A percentile compares a stretch with the other conserved stretches of the same genome.
Evolutionary conservation across 92 coral and sea anemone species (phyloP).

Genomic region (Muricea muricata): DNA sequence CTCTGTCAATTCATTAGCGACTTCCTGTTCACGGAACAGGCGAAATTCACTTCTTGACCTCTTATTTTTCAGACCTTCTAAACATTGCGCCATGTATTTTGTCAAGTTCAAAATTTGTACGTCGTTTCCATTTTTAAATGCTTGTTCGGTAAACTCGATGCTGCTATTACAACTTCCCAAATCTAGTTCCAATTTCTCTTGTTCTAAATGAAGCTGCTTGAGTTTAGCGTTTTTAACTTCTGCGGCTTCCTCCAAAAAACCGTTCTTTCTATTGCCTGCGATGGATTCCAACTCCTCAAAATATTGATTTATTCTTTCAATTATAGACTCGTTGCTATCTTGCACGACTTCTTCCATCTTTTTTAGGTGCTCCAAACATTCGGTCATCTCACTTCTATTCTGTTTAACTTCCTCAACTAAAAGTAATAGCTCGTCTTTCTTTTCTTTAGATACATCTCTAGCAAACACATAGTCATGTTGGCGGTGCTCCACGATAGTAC

Average conservation of each 20-base stretch:
- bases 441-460: constrained; percentile 43
- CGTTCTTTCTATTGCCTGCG: constrained; percentile 15
- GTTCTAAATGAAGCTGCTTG: constrained; percentile 52
- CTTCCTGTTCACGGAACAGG: constrained; percentile 54
- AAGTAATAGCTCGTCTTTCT: constrained; percentile 30
- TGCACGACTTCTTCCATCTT: constrained; percentile 37
- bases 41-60: constrained; percentile 37
- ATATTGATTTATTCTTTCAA: constrained; percentile 6
- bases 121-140: constrained; percentile 57
- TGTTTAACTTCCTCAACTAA: constrained; percentile 42
- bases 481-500: constrained; percentile 80
- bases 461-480: constrained; percentile 61
- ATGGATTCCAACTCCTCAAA: constrained; percentile 19
- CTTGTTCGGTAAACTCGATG: constrained; percentile 63
- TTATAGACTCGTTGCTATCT: neutral
- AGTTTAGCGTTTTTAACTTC: constrained; percentile 28
- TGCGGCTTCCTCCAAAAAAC: constrained; percentile 12
- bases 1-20: constrained; percentile 2
- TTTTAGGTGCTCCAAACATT: constrained; percentile 22
- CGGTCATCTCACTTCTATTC: constrained; percentile 16
- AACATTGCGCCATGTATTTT: constrained; percentile 51
- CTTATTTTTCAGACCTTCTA: constrained; percentile 38
- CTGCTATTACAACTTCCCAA: constrained; percentile 50
- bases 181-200: constrained; percentile 48
- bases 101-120: constrained; percentile 66